Evolutionary conservation across 2,888 invertebrate genomes (phyloP).

Genomic region (Limnephilus marmoratus): DNA sequence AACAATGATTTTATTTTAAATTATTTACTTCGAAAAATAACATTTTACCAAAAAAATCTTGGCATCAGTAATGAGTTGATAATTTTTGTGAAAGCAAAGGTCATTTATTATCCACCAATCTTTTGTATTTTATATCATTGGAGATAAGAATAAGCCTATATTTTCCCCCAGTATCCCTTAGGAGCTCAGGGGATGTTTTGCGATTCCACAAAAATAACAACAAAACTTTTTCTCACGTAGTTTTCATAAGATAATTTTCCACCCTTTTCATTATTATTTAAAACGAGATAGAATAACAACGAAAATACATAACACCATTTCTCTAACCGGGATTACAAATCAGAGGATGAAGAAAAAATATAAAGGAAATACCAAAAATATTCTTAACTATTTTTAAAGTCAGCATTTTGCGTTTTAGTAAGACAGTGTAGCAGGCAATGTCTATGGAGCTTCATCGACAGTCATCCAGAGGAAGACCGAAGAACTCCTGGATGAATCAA

Average conservation of each 20-base stretch:
- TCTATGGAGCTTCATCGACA: no score
- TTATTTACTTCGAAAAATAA: no score
- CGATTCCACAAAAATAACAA: neutral
- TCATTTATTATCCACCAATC: neutral
- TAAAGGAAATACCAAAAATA: neutral
- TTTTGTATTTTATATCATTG: neutral
- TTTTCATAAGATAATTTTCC: neutral
- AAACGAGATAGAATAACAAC: neutral
- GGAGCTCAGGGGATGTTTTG: neutral
- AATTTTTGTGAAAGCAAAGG: no score
- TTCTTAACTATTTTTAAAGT: no score
- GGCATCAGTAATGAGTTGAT: no score
- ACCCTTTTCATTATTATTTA: neutral
- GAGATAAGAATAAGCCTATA: neutral
- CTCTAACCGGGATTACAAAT: neutral
- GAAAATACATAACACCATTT: neutral
- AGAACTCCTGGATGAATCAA: no score
- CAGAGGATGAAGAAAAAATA: neutral
- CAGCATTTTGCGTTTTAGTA: no score
- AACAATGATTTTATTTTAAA: no score
- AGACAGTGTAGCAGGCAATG: no score
- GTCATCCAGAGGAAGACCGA: no score
- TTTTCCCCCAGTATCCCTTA: neutral
- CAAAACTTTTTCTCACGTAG: neutral
- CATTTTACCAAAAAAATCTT: no score